Base-by-base conservation (phyloP, 2,797 vertebrate species). In the Arnoldichthys spilopterus region DNA sequence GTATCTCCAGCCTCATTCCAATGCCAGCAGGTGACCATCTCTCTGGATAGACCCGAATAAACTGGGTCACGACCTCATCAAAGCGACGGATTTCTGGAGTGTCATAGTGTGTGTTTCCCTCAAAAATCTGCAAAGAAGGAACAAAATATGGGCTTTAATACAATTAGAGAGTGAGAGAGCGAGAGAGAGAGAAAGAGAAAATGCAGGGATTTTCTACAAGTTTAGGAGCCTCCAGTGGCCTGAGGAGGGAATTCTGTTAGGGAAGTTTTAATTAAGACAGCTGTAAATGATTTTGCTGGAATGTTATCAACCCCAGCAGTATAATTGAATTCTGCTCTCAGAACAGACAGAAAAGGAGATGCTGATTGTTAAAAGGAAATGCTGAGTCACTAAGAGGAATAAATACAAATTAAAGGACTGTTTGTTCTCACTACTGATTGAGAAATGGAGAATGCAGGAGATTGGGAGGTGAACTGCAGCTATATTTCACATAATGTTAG, bases 41-140 rank as follows among this genome's bases (percentile, higher is more conserved):
- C 90, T 99, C 98, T 0, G 98, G 98, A 87, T 98, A 95, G 18
- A 99, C 93, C 37, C 97, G 88, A 83, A 99, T 83, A 7, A 93
- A 97, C 89, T 98, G 98, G 0, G 96, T 94, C 32, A 93, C 93
- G 22, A 98, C 90, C 28, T 97, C 93, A 1, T 98, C 96, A 56
- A 99, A 99, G 78, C 97, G 87, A 22, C 98, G 92, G 72, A 99
- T 94, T 87, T 99, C 98, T 0, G 98, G 98, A 6, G 95, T 96
- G 79, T 99, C 98, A 0, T 96, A 98, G 90, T 99, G 96, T 79
- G 95, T 92, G 90, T 98, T 99, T n/a, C 98, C 98, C 88, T 99
- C 97, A 70, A 99, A 99, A 69, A 98, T 92, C 98, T 98, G 88
- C 20, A 81, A 69, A 45, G 66, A 32, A 30, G 72, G n/a, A 43